Base-by-base conservation (phyloP, 2,888 invertebrate genomes). In the Criorhina ranunculi region DNA sequence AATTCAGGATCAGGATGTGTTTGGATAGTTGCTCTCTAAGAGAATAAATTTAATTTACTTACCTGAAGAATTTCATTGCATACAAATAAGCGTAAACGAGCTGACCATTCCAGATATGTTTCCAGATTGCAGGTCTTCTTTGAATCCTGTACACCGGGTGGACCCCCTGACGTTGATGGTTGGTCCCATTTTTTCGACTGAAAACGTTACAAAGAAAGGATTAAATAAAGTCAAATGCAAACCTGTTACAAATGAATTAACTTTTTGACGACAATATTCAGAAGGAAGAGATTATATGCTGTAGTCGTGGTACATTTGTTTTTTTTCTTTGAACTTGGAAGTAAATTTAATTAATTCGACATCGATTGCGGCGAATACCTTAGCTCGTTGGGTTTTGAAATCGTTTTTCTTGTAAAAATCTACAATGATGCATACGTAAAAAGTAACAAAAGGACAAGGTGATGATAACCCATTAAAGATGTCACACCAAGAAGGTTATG, bases 41-140 rank as follows among this genome's bases (percentile, higher is more conserved):
- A 24, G 79, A 70, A 80, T 69, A 72, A 53, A 79, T 83, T 86
- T 66, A 73, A 67, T 81, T 80, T 69, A 88, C 89, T 89, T 88
- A 92, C 92, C 90, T 91, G 90, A 86, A 91, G 89, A 88, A 92
- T 92, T 89, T 91, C 91, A 87, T 92, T 92, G 88, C 91, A 91
- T 86, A 91, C 91, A 88, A 91, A 91, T 80, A 91, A 88, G 75
- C 91, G 90, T 77, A 91, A 87, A 88, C 91, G 91, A 88, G 91
- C 89, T 87, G 91, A 91, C 92, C 92, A 91, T 86, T 91, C 91
- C 77, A 91, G 88, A 88, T 92, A 92, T 78, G 90, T 91, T 89
- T 92, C 91, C 89, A 92, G 88, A 87, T 91, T 92, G 87, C 92
- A 92, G 44, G 92, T 92, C 88, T 92, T 92, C 86, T 92, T 92